Conservation (phyloP, 2,888 invertebrate genomes). For the Dasysyrphus albostriatus region DNA sequence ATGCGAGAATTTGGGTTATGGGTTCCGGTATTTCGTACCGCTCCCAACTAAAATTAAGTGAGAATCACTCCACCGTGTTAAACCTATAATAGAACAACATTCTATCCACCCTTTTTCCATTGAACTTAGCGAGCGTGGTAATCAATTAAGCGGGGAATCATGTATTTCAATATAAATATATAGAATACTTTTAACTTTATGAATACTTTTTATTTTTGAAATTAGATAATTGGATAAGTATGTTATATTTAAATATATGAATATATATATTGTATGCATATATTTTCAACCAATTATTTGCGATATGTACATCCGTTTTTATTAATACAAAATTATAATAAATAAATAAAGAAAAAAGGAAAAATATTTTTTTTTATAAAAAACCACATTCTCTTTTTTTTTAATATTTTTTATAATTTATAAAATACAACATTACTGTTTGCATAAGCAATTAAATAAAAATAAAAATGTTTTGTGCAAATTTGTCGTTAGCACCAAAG, state of each 20-base stretch:
- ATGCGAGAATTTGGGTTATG: no score
- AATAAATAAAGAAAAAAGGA: neutral
- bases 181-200: constrained; percentile 14
- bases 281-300: constrained; percentile 32
- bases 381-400: constrained; percentile 2
- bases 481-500: constrained; percentile 38
- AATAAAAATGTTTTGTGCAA: constrained; percentile 49
- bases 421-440: constrained; percentile 14
- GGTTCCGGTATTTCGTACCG: no score
- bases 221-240: constrained; percentile 4
- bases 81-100: no score
- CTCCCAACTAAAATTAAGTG: no score
- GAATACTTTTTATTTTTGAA: constrained; percentile 12
- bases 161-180: constrained; percentile 4
- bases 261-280: constrained; percentile 12
- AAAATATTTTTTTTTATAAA: neutral
- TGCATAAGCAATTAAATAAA: neutral
- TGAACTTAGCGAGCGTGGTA: no score
- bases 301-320: constrained; percentile 67
- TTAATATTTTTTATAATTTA: neutral
- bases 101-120: no score
- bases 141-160: no score
- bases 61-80: no score
- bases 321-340: constrained; percentile 28
- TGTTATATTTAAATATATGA: constrained; percentile 1